Evolutionary conservation across 2,113 vertebrate genomes (phyloP).

Genomic region (Spermophilus dauricus): DNA sequence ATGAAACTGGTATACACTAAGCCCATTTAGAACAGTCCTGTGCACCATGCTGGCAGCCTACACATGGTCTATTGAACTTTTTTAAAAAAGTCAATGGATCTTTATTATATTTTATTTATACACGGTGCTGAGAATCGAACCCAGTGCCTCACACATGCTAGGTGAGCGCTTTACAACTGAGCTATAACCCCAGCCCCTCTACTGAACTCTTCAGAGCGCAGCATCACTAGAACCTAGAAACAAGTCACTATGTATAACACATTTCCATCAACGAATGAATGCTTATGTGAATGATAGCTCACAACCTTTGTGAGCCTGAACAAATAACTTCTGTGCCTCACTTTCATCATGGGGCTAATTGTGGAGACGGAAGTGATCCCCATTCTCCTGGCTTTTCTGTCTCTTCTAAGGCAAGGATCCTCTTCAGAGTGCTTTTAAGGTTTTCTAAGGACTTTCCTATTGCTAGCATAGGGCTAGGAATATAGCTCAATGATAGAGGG

Average conservation of each 20-base stretch:
- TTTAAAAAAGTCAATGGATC: no score
- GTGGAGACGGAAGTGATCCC: neutral
- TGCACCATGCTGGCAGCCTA: neutral
- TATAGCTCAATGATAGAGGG: no score
- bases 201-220: neutral
- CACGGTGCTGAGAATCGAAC: no score
- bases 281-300: neutral
- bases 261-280: neutral
- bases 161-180: no score
- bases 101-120: no score
- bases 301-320: neutral
- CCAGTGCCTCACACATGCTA: no score
- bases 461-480: neutral
- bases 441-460: neutral
- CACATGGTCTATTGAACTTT: neutral
- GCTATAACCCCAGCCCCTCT: no score
- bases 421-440: neutral
- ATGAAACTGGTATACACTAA: neutral
- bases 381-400: neutral
- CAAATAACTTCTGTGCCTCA: neutral
- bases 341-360: neutral
- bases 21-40: neutral
- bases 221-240: neutral
- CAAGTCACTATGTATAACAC: neutral
- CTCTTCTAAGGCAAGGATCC: neutral